Base-by-base conservation (phyloP, 2,888 invertebrate species). In the Stenodema calcarata region DNA sequence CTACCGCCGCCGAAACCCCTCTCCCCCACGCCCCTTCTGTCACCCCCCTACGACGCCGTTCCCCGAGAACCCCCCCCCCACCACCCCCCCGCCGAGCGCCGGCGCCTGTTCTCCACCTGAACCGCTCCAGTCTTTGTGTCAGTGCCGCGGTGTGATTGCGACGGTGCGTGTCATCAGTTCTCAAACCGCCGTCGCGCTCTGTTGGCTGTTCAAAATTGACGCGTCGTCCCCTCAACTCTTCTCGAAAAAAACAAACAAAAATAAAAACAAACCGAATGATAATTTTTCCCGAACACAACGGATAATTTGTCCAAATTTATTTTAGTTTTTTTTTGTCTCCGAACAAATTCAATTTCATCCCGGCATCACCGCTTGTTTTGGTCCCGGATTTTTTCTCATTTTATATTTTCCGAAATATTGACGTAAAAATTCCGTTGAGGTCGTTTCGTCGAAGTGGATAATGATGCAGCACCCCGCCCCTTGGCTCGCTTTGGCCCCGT, bases 401-500 rank as follows among this genome's bases (percentile, higher is more conserved):
- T 54, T 35, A 35, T 4, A 35, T 4, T 35, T 35, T 35, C 35
- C 35, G 35, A 7, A 70, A 18, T 70, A 9, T 23, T 4, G 44
- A 41, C 3, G 42, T 30, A 30, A 30, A 35, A 75, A n/a, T 75
- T 30, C 28, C 35, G 30, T 75, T 12, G 12, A 23, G 80, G 30
- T 35, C 41, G 82, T 82, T 80, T 18, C 16, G 11, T 69, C 70
- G 35, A 41, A 69, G 82, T 62, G 62, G 42, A 84, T 70, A 47
- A 84, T 84, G 84, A 86, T 86, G 86, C 76, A 78, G 86, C 86
- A 87, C 80, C 87, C 86, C 54, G 35, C 35, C 50, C 87, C 87
- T 27, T 87, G 87, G 87, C 86, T 87, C 62, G 86, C 86, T n/a
- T 76, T 87, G 27, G 84, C 73, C 44, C 87, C 87, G 28, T 87